phyloP scores from a whole-genome alignment of 2,888 invertebrate species.

The Antheraea assamensis region DNA sequence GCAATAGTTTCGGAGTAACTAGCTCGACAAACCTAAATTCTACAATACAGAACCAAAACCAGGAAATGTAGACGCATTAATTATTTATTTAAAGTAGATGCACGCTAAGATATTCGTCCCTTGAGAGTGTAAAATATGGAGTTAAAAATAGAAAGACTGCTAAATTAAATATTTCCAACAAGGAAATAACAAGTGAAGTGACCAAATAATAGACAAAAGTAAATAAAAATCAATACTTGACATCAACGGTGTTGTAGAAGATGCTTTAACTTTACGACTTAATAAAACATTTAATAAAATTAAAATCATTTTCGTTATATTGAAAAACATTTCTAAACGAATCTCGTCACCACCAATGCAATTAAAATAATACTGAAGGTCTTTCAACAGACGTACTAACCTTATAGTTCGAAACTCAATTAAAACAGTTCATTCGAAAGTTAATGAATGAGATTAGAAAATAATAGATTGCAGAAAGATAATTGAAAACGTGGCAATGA shows the following conservation, averaged over 20 bases:
- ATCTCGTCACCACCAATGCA: not conserved
- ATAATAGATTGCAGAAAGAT: slow-evolving; percentile 17
- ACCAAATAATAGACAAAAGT: not conserved
- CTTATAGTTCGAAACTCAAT: slow-evolving; percentile 18
- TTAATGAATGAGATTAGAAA: slow-evolving; percentile 19
- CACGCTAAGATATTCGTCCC: too few relatives aligned
- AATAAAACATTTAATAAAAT: not conserved
- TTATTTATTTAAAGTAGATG: too few relatives aligned
- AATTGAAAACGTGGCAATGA: slow-evolving; percentile 19
- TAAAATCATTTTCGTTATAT: not conserved
- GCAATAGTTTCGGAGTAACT: too few relatives aligned
- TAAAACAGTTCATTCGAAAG: slow-evolving; percentile 20
- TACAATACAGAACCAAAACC: too few relatives aligned
- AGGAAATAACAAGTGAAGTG: not conserved
- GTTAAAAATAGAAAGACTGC: too few relatives aligned
- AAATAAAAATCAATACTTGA: not conserved
- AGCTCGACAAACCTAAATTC: too few relatives aligned
- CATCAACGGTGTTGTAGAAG: not conserved
- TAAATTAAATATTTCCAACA: not conserved
- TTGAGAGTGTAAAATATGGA: too few relatives aligned
- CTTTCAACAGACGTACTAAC: slow-evolving; percentile 1
- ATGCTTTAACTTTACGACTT: slow-evolving; percentile 15
- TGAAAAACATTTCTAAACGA: not conserved
- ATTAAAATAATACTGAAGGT: not conserved
- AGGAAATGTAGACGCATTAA: too few relatives aligned